phyloP scores from a whole-genome alignment of 2,888 invertebrate genomes.

The Kryphioiulus occultus region DNA sequence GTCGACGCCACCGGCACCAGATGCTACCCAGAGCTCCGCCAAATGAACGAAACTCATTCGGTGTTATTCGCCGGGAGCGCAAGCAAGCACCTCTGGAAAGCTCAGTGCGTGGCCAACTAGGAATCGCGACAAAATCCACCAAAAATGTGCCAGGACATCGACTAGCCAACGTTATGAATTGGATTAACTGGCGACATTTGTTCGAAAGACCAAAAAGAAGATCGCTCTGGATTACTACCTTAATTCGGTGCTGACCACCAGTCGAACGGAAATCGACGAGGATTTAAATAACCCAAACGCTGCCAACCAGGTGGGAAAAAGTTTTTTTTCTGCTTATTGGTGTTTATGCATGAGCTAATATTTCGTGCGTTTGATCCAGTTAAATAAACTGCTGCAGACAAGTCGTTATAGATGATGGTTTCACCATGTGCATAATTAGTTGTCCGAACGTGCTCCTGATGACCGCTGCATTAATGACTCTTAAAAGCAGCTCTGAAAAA shows the following conservation, averaged over 20 bases:
- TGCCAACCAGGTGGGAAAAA: neutral
- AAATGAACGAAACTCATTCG: neutral
- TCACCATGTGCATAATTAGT: too few species aligned
- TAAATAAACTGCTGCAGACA: too few species aligned
- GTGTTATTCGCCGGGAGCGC: neutral
- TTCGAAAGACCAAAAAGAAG: conserved; percentile 22
- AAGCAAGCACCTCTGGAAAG: too few species aligned
- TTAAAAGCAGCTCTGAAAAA: too few species aligned
- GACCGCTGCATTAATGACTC: too few species aligned
- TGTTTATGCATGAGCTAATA: neutral
- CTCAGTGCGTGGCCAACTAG: neutral
- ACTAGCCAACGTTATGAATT: neutral
- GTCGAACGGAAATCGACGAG: too few species aligned
- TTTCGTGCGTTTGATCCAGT: too few species aligned
- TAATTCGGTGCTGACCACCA: neutral
- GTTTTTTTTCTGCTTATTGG: neutral
- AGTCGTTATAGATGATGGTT: too few species aligned
- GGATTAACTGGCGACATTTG: neutral
- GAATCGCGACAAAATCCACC: neutral
- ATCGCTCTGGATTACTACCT: neutral
- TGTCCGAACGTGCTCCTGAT: too few species aligned
- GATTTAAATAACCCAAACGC: neutral
- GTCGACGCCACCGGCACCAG: conserved; percentile 4
- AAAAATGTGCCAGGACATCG: too few species aligned
- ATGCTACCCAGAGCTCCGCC: neutral